phyloP scores from a whole-genome alignment of 2,797 vertebrate genomes.

The Potorous gilbertii region DNA sequence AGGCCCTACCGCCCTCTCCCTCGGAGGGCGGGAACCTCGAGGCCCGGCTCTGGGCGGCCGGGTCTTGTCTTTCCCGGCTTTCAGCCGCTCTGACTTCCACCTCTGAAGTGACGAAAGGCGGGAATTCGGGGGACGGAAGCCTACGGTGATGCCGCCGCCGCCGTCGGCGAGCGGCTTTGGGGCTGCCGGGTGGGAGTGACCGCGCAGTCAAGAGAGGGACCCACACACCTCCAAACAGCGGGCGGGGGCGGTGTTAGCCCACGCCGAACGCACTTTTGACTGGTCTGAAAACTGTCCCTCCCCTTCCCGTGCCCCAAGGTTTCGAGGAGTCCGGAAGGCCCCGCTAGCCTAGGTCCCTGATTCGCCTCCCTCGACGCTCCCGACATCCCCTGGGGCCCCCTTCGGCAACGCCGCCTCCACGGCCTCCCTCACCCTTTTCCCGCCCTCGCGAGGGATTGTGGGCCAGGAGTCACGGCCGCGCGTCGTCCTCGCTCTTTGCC shows the following conservation, averaged over 20 bases:
- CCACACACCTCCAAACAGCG: neutral
- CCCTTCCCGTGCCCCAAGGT: neutral
- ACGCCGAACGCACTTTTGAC: neutral
- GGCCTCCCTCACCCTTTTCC: neutral
- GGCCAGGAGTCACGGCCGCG: conserved; percentile 7
- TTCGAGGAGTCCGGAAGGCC: neutral
- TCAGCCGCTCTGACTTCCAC: too few relatives aligned
- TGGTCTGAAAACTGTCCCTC: neutral
- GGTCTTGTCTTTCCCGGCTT: accelerated
- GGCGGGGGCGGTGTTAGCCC: neutral
- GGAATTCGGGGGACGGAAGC: neutral
- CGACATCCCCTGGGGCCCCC: neutral
- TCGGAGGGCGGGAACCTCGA: neutral
- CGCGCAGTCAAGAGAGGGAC: neutral
- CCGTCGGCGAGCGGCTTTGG: neutral
- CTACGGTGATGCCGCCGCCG: neutral
- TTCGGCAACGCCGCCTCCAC: neutral
- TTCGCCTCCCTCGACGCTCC: neutral
- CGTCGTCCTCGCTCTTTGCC: neutral
- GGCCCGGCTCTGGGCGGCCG: too few relatives aligned
- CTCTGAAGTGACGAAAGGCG: neutral
- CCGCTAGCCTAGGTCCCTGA: neutral
- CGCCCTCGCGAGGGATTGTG: conserved; percentile 69
- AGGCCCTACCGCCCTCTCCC: neutral
- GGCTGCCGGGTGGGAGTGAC: neutral